Evolutionary conservation across 2,888 invertebrate species (phyloP), one percentile per base, ranked within the genome.

Genomic region (Halictus quadricinctus): DNA sequence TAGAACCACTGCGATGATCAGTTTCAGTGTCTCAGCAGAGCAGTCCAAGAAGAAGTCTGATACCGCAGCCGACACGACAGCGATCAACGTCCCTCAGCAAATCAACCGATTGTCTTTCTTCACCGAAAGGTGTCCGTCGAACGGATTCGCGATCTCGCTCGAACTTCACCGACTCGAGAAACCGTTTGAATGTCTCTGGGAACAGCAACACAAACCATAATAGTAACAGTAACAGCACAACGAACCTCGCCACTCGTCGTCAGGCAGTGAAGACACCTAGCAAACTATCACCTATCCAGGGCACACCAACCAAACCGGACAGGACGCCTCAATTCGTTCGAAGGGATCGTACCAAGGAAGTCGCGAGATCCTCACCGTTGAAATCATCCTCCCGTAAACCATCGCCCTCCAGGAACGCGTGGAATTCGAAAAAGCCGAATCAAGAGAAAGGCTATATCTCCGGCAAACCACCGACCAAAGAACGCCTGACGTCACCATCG

Each of bases 11-110:
- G 75, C 29, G 13, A 79, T 41, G 81, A 88, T 41, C 86, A 94
- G 94, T 91, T 73, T 93, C 94, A 80, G 90, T 92, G 18, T 94
- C 94, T 50, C 94, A 94, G 69, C 94, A 94, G 70, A 93, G 88
- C 83, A 94, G 94, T 70, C 94, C 94, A 7, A 92, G 92, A n/a
- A 93, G 93, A 25, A 93, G 94, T 72, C 83, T 93, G 60, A 94
- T 94, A 72, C 94, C 94, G 0, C 93, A 93, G 76, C 94, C 94
- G 2, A 91, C 92, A 7, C 90, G 93, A 29, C 92, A 93, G 43
- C 91, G 93, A 4, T 93, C 93, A 13, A 90, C 89, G 70, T 94
- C 94, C 2, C 76, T 93, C 50, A 91, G 90, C 41, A 93, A 94
- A n/a, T 88, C 89, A 72, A 92, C 90, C 72, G 92, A 90, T 36